Conservation (phyloP, 2,888 invertebrate genomes). For the Chirona hameri region DNA sequence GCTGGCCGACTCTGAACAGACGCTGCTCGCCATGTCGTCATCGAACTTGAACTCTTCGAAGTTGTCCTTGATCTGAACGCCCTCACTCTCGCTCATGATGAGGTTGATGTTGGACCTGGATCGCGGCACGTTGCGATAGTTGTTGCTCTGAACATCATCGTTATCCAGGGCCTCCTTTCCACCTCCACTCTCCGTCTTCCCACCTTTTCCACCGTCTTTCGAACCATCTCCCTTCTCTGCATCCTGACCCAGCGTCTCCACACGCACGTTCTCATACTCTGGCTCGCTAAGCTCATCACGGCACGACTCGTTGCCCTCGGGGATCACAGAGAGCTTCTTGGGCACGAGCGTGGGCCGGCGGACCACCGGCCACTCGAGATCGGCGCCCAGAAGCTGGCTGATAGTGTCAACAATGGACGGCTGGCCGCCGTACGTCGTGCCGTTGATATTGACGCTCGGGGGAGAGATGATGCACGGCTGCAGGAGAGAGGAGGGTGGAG, state of each 20-base stretch:
- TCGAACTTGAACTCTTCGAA: conserved; percentile 76
- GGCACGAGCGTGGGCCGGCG: neutral
- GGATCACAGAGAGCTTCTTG: conserved; percentile 23
- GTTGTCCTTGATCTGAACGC: conserved; percentile 66
- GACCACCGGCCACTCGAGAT: neutral
- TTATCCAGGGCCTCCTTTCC: neutral
- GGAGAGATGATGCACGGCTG: conserved; percentile 14
- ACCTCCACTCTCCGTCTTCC: too few relatives aligned
- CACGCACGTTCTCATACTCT: conserved; percentile 22
- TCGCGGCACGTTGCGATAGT: conserved; percentile 50
- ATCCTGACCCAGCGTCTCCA: neutral
- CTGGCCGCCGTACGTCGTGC: conserved; percentile 23
- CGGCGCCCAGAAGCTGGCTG: conserved; percentile 23
- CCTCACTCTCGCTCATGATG: conserved; percentile 56
- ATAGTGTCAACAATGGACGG: conserved; percentile 13
- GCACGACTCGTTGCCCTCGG: conserved; percentile 6
- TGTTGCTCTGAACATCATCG: neutral
- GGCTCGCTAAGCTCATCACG: conserved; percentile 8
- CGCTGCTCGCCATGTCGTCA: conserved; percentile 51
- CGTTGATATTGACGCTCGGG: conserved; percentile 10
- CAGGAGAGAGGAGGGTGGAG: neutral
- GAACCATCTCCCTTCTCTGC: neutral
- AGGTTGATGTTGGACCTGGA: conserved; percentile 38
- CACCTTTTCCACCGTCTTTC: neutral
- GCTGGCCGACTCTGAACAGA: conserved; percentile 13